phyloP scores from a whole-genome alignment of 2,888 invertebrate species.

The Mimas tiliae region DNA sequence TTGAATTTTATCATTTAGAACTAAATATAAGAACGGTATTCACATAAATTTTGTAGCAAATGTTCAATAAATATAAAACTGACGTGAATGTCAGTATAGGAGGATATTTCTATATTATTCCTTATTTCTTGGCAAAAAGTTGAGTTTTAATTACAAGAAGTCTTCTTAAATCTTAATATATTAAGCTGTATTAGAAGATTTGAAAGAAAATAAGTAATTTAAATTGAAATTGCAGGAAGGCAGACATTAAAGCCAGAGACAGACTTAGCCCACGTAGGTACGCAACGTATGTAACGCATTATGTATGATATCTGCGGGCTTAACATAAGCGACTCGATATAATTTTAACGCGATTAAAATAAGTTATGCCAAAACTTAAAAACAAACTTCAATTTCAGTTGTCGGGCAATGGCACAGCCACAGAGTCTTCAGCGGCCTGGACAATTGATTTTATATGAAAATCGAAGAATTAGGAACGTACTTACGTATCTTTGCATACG shows the following conservation, averaged over 20 bases:
- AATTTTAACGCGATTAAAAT: too few species aligned
- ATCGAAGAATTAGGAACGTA: too few species aligned
- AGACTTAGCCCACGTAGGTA: too few species aligned
- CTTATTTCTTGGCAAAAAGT: constrained; percentile 33
- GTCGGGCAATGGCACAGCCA: too few species aligned
- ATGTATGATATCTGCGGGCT: too few species aligned
- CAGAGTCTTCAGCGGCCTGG: too few species aligned
- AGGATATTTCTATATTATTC: constrained; percentile 10
- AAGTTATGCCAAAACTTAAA: too few species aligned
- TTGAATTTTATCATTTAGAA: constrained; percentile 11
- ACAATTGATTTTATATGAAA: too few species aligned
- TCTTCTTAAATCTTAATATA: not conserved
- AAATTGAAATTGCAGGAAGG: not conserved
- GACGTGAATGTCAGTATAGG: constrained; percentile 2
- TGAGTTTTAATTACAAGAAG: constrained; percentile 31
- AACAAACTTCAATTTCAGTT: too few species aligned
- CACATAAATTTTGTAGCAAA: constrained; percentile 19
- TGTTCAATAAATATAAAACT: constrained; percentile 11
- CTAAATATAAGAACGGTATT: not conserved
- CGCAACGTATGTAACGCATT: too few species aligned
- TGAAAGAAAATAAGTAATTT: not conserved
- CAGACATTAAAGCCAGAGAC: not conserved
- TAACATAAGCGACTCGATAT: too few species aligned
- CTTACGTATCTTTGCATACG: too few species aligned
- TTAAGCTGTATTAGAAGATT: not conserved